Evolutionary conservation across 2,113 vertebrate genomes (phyloP), one percentile per base, ranked within the genome.

Genomic region (Catharus bicknelli): DNA sequence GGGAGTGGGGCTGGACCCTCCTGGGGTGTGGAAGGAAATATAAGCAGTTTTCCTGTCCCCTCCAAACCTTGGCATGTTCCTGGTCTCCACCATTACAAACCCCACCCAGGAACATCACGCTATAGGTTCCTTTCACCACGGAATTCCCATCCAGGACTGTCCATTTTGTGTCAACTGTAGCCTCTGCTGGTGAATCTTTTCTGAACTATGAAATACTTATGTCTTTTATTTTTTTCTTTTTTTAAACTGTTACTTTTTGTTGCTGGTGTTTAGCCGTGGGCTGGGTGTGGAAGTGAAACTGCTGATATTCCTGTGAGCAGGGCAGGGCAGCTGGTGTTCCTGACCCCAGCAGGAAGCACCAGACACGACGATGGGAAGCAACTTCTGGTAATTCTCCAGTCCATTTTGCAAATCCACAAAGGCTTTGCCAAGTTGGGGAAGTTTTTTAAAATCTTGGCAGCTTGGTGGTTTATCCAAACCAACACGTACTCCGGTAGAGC

Each of bases 211-310:
- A 83, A 92, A 94, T 42, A 20, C 26, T 86, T 77, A 26, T 14
- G 5, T 72, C 9, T 51, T 2, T 26, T 9, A 9, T 30, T 22
- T 13, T 16, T 10, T 8, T 18, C 1, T 34, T 73, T 64, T 64
- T 82, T 70, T 13, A 5, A 69, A 62, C n/a, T 17, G 18, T 77
- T 86, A 57, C 26, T 92, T 93, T 63, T 74, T 64, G 27, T 82
- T 93, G 67, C 83, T 8, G 67, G 70, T 19, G 0, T 84, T 94
- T 55, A 68, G 76, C 77, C 47, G n/a, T 36, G 62, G 54, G 48
- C 78, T 83, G 68, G 48, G 55, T 20, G 23, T 88, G 93, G 96
- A 97, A 97, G 94, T 95, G 95, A 96, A 96, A 97, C 81, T 94
- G 88, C 91, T 88, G 86, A 93, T 94, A 95, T 92, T 86, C 91